Conservation (phyloP, 1,140 invertebrate species). For the Ganaspis sp. region DNA sequence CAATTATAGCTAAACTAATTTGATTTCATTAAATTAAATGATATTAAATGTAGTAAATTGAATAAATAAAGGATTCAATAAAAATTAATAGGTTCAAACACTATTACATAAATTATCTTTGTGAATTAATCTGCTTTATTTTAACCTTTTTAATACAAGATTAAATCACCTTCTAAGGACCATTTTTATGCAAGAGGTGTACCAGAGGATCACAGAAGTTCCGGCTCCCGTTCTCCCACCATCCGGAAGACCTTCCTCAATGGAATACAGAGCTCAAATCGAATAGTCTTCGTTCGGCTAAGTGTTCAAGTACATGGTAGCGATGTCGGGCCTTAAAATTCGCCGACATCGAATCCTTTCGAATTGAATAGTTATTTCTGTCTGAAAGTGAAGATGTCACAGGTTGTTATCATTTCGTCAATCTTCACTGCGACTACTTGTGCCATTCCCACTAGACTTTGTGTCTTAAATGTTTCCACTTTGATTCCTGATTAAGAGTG, state of each 20-base stretch:
- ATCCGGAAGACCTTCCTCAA: slow-evolving; percentile 47
- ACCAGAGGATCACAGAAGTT: slow-evolving; percentile 21
- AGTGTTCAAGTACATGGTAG: slow-evolving; percentile 47
- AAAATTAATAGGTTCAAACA: too few species aligned
- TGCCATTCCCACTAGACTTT: slow-evolving; percentile 15
- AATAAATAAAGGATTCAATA: too few species aligned
- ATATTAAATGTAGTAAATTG: too few species aligned
- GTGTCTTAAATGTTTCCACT: slow-evolving; percentile 23
- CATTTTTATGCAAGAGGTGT: background rate
- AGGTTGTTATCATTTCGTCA: background rate
- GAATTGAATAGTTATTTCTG: background rate
- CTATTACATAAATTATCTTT: background rate
- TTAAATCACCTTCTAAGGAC: slow-evolving; percentile 1
- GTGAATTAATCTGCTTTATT: background rate
- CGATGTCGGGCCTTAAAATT: slow-evolving; percentile 16
- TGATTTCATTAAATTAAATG: too few species aligned
- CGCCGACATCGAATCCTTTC: slow-evolving; percentile 17
- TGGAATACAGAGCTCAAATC: slow-evolving; percentile 41
- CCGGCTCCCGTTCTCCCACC: slow-evolving; percentile 52
- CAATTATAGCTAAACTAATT: too few species aligned
- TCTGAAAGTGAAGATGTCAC: slow-evolving; percentile 21
- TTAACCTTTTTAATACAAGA: background rate
- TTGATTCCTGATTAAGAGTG: background rate
- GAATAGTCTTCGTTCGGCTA: slow-evolving; percentile 48
- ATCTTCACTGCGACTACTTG: slow-evolving; percentile 5